Percentiles rank a stretch among this genome's conserved stretches.
These are phyloP conservation scores for Chauna torquata DNA, from an alignment of 2,113 vertebrate species.

Conservation along the genomic window DNA sequence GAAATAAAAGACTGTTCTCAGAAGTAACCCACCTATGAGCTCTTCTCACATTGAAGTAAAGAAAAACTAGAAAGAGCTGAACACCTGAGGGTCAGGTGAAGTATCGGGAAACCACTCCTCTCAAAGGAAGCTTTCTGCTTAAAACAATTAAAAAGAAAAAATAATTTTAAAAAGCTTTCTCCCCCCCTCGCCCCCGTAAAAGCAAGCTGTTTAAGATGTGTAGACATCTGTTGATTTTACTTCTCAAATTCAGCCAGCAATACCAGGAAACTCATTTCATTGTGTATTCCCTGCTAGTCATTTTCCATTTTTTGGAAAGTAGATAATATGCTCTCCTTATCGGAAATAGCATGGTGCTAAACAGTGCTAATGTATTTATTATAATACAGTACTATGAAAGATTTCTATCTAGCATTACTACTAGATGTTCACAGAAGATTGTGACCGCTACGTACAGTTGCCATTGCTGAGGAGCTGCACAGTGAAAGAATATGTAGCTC, in stretches of 20 bases:
- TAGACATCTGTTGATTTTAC: neutral
- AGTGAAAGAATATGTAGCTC: neutral
- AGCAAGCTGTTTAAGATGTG: neutral
- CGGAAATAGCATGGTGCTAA: neutral
- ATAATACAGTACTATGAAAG: fast-evolving
- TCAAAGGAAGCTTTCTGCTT: neutral
- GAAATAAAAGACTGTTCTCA: neutral
- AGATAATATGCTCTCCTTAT: neutral
- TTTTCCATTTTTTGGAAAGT: neutral
- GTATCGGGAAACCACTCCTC: neutral
- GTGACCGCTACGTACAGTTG: neutral
- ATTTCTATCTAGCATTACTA: no score
- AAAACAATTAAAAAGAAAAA: neutral
- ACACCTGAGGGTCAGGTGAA: neutral
- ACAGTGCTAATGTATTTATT: neutral
- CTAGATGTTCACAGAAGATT: neutral
- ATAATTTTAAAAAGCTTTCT: neutral
- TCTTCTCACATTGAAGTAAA: neutral
- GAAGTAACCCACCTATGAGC: neutral
- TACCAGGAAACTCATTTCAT: neutral
- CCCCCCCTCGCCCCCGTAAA: no score
- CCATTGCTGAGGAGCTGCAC: neutral
- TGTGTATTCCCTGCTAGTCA: fast-evolving
- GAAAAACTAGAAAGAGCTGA: neutral
- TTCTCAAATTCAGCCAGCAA: neutral